Evolutionary conservation across 2,797 vertebrate species (phyloP).

Genomic region (Helicolenus hilgendorfi): DNA sequence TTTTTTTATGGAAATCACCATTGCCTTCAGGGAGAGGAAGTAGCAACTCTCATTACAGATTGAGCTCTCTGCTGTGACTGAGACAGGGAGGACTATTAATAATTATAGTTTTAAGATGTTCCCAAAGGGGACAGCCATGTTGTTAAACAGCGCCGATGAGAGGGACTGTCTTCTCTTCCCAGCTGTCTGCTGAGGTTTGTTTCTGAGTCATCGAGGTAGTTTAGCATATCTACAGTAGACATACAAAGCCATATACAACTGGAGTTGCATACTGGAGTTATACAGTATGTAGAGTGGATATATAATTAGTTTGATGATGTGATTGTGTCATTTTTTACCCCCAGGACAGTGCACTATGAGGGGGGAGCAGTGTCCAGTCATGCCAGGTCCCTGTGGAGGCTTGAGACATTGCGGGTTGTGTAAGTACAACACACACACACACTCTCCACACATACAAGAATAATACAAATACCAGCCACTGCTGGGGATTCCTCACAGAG

Average conservation of each 20-base stretch:
- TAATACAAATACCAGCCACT: too few relatives aligned
- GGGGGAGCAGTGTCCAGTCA: constrained; percentile 96
- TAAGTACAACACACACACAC: constrained; percentile 86
- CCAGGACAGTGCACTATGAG: constrained; percentile 96
- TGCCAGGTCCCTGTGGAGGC: constrained; percentile 96
- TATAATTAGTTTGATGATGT: not conserved
- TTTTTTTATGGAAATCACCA: not conserved
- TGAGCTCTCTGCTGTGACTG: constrained; percentile 29
- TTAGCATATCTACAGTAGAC: not conserved
- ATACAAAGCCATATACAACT: not conserved
- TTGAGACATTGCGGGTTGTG: constrained; percentile 96
- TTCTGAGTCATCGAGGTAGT: not conserved
- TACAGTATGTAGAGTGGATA: not conserved
- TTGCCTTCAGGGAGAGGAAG: not conserved
- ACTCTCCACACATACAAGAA: not conserved
- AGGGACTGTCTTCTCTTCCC: not conserved
- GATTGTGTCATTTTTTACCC: constrained; percentile 12
- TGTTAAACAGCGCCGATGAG: constrained; percentile 32
- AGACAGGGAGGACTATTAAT: constrained; percentile 31
- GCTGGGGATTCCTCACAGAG: not conserved
- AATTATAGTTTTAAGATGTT: constrained; percentile 54
- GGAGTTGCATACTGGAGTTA: not conserved
- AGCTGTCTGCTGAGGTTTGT: not conserved
- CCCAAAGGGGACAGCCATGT: constrained; percentile 34
- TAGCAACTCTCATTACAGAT: constrained; percentile 22